A percentile compares a stretch with the other conserved stretches of the same genome.
Evolutionary conservation across 2,888 invertebrate genomes (phyloP).

Genomic region (Allacma fusca): DNA sequence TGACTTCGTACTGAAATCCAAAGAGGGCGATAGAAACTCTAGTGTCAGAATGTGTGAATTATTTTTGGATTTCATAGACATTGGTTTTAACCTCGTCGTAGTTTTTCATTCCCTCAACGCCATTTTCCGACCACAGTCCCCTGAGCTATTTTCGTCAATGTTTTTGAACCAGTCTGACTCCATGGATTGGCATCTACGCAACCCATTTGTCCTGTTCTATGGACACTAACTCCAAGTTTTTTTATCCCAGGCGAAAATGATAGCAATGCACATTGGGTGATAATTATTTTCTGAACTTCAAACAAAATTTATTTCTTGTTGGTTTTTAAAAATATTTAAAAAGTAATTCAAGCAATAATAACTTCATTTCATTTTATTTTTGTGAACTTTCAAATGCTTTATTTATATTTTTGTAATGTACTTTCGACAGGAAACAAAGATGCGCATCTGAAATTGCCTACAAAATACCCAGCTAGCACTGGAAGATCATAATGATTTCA

Average conservation of each 20-base stretch:
- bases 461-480: too few relatives aligned
- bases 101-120: not conserved
- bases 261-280: too few relatives aligned
- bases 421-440: too few relatives aligned
- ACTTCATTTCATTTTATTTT: too few relatives aligned
- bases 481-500: too few relatives aligned
- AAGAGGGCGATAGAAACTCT: not conserved
- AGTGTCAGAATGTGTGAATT: not conserved
- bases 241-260: not conserved
- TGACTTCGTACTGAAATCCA: not conserved
- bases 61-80: not conserved
- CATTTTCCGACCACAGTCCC: not conserved
- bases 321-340: too few relatives aligned
- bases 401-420: too few relatives aligned
- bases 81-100: not conserved
- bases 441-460: too few relatives aligned
- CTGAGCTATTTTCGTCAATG: not conserved
- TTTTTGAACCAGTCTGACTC: not conserved
- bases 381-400: too few relatives aligned
- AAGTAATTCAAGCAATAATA: too few relatives aligned
- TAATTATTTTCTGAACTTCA: too few relatives aligned
- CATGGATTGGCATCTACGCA: not conserved
- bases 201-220: not conserved
- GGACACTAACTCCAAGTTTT: not conserved
- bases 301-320: too few relatives aligned